phyloP scores from a whole-genome alignment of 2,113 vertebrate genomes.

The Fregetta grallaria region DNA sequence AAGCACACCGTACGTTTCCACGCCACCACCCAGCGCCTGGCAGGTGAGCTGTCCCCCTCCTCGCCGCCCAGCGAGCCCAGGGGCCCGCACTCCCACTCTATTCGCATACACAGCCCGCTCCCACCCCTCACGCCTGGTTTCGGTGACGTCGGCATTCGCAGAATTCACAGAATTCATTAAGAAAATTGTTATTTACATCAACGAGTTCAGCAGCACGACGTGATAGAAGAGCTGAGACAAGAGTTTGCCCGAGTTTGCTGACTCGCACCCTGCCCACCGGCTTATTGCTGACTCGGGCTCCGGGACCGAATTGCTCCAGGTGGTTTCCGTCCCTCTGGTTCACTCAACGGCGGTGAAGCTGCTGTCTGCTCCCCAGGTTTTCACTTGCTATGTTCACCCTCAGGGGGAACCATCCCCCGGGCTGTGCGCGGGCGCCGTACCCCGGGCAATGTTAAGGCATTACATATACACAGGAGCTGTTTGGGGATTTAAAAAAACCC shows the following conservation, averaged over 20 bases:
- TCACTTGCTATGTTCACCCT: neutral
- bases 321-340: neutral
- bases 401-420: neutral
- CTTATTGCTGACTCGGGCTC: conserved; percentile 69
- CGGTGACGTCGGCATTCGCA: neutral
- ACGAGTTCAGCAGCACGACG: conserved; percentile 37
- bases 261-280: neutral
- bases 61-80: neutral
- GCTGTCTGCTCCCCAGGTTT: neutral
- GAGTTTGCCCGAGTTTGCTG: neutral
- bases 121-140: neutral
- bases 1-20: neutral
- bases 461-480: conserved; percentile 21
- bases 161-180: conserved; percentile 82
- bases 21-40: rapidly evolving
- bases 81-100: neutral
- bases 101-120: neutral
- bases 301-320: neutral
- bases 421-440: neutral
- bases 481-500: neutral
- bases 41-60: neutral
- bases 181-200: conserved; percentile 52
- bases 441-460: conserved; percentile 8
- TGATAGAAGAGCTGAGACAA: conserved; percentile 27
- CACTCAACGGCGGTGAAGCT: neutral